Evolutionary conservation across 2,113 vertebrate genomes (phyloP), one percentile per base, ranked within the genome.

Genomic region (Pantherophis guttatus): DNA sequence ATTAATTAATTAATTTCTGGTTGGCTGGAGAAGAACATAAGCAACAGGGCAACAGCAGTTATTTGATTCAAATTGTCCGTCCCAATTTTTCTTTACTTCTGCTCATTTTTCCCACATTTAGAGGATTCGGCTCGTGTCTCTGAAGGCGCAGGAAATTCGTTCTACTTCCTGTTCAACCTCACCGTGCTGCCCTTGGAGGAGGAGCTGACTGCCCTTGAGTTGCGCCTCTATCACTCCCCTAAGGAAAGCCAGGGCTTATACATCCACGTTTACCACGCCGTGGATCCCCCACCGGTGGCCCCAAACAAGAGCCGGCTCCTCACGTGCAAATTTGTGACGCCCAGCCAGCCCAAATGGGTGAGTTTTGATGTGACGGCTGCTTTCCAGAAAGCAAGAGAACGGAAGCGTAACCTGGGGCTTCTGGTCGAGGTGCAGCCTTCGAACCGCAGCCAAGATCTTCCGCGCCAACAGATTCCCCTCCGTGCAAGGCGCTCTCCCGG

Each of bases 171-270:
- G 90, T 98, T 98, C 94, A 98, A 98, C 87, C 96, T 98, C 53
- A 98, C 98, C n/a, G 98, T 97, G 91, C 97, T 98, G 92, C 98
- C 98, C 58, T 89, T 95, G 52, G 98, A 98, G 91, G 98, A 98
- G 96, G 96, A 91, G 39, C 95, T 98, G 94, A 95, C 98, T 24
- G 98, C 98, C 0, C 98, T 97, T 13, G 98, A 98, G 96, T 96
- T 98, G 2, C 98, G 98, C 5, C 96, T 98, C 90, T 93, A 89
- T 48, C 96, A 96, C 90, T 19, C 94, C 87, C 44, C 91, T 65
- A 86, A 88, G 91, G 97, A 93, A 94, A 85, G n/a, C 44, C 8
- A n/a, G n/a, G 54, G 65, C 1, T 29, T 85, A 10, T 55, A 89
- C 13, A 92, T 98, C 89, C 97, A 97, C 91, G 90, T 98, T 86